Percentiles rank a stretch among this genome's conserved stretches.
phyloP scores from a whole-genome alignment of 2,888 invertebrate species.

The Tiliacea aurago region DNA sequence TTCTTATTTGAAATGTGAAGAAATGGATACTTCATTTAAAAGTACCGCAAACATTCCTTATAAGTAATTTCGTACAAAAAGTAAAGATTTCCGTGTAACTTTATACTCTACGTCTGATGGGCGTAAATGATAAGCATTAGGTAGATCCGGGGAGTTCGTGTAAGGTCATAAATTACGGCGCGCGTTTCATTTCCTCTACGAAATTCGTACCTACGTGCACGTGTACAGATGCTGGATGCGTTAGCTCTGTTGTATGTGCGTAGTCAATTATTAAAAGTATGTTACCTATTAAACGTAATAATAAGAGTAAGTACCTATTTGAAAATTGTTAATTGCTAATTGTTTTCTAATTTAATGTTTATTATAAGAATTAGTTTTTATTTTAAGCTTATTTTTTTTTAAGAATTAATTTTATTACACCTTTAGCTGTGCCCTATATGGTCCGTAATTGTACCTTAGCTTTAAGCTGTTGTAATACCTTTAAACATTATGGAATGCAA shows the following conservation, averaged over 20 bases:
- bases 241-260: background rate
- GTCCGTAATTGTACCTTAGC: too few species aligned
- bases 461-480: too few species aligned
- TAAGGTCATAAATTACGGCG: constrained; percentile 83
- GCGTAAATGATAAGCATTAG: constrained; percentile 88
- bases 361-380: too few species aligned
- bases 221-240: constrained; percentile 65
- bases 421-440: too few species aligned
- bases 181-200: constrained; percentile 89
- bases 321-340: too few species aligned
- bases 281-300: too few species aligned
- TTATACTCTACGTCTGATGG: constrained; percentile 72
- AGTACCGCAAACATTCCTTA: background rate
- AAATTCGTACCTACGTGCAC: constrained; percentile 81
- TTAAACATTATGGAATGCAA: too few species aligned
- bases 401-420: too few species aligned
- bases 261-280: background rate
- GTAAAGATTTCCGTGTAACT: constrained; percentile 65
- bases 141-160: constrained; percentile 80
- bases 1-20: too few species aligned
- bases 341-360: too few species aligned
- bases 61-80: constrained; percentile 43
- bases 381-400: too few species aligned
- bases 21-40: constrained; percentile 13
- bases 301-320: too few species aligned